Evolutionary conservation across 2,113 vertebrate species (phyloP), one percentile per base, ranked within the genome.

Genomic region (Ciconia stormi): DNA sequence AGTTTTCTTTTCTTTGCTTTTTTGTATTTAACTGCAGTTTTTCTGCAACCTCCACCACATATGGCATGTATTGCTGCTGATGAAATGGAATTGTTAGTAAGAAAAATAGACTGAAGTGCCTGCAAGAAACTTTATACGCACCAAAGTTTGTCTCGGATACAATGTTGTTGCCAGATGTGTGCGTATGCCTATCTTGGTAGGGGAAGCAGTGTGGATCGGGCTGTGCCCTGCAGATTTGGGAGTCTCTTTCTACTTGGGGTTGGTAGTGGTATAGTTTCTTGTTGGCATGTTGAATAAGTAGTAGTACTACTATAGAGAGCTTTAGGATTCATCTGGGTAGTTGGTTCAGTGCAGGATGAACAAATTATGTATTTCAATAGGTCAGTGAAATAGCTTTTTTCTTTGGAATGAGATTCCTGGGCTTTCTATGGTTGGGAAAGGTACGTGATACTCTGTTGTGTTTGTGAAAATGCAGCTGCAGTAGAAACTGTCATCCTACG

Each of bases 401-500:
- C 38, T 55, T 76, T 86, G 53, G 27, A 73, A 46, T 8, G 42
- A 46, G 27, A 49, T 61, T 78, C 29, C 42, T 73, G 76, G 25
- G 8, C 55, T 83, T 65, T 30, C 53, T 34, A 1, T 29, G 58
- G 38, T 11, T 85, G 34, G 34, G 9, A 19, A 67, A 62, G 19
- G 42, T 53, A 7, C 4, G 3, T 9, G 59, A 18, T 63, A 0
- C 4, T 53, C 40, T 23, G 26, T 5, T 59, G 67, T 26, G 32
- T 13, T 74, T 44, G 12, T 61, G 44, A 59, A 66, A 26, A 38
- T 22, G n/a, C 85, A 63, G 93, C 62, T 92, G 74, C 23, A 23
- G 19, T 7, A 11, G 72, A 40, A 84, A 11, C 70, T 23, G 34
- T 47, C 34, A 20, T 47, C 21, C 36, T 34, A 0, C 0, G 0